Evolutionary conservation across 2,113 vertebrate species (phyloP).

Genomic region (Phycodurus eques): DNA sequence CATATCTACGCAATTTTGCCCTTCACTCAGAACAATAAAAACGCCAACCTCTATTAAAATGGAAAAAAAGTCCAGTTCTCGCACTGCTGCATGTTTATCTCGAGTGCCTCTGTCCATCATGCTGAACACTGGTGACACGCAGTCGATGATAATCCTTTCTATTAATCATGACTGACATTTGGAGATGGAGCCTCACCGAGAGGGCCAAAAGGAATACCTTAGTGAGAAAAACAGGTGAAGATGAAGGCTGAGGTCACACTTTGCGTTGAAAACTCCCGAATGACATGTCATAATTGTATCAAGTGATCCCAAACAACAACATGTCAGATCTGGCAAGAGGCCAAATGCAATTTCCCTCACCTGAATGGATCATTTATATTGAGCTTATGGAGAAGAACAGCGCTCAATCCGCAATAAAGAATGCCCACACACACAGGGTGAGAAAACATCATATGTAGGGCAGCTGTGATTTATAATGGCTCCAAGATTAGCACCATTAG

Average conservation of each 20-base stretch:
- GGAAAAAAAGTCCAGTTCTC: slow-evolving; percentile 51
- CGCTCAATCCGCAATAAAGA: slow-evolving; percentile 55
- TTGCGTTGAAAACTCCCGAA: slow-evolving; percentile 8
- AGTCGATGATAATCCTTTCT: slow-evolving; percentile 57
- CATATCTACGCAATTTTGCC: slow-evolving; percentile 74
- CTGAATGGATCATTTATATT: slow-evolving; percentile 58
- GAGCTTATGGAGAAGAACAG: slow-evolving; percentile 43
- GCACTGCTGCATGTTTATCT: slow-evolving; percentile 53
- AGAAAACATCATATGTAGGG: slow-evolving; percentile 25
- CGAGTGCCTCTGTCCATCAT: slow-evolving; percentile 63
- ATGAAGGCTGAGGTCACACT: slow-evolving; percentile 38
- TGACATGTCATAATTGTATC: slow-evolving; percentile 25
- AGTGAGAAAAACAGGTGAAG: slow-evolving; percentile 27
- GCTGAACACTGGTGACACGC: slow-evolving; percentile 59
- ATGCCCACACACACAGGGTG: slow-evolving; percentile 19
- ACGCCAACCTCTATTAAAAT: slow-evolving; percentile 68
- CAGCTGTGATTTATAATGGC: slow-evolving; percentile 48
- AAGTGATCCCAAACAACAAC: slow-evolving; percentile 54
- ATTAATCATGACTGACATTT: slow-evolving; percentile 68
- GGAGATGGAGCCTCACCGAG: slow-evolving; percentile 36
- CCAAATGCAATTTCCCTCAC: slow-evolving; percentile 58
- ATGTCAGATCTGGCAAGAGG: slow-evolving; percentile 50
- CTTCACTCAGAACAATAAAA: slow-evolving; percentile 70
- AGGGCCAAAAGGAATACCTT: slow-evolving; percentile 37
- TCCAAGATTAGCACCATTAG: slow-evolving; percentile 40